A percentile compares a stretch with the other conserved stretches of the same genome.
Conservation (phyloP, 2,797 vertebrate species). For the Rachycentron canadum region DNA sequence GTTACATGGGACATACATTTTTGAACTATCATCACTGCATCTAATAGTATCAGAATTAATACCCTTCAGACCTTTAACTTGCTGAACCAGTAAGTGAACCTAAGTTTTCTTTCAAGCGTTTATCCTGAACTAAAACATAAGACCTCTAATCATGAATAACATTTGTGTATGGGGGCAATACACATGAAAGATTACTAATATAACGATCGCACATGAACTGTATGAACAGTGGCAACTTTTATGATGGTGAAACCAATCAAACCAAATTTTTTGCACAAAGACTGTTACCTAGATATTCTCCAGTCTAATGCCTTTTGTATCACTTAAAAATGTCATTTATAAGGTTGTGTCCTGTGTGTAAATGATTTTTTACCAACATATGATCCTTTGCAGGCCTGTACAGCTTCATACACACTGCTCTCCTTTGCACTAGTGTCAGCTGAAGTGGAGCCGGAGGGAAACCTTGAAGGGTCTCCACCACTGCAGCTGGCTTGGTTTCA, state of each 20-base stretch:
- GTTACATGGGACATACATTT: background rate
- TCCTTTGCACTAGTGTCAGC: slow-evolving; percentile 5
- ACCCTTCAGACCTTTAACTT: background rate
- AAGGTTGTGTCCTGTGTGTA: slow-evolving; percentile 9
- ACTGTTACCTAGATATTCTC: slow-evolving; percentile 33
- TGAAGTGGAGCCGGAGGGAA: slow-evolving; percentile 29
- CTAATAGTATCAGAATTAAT: background rate
- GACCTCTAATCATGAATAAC: background rate
- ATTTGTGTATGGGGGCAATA: slow-evolving; percentile 6
- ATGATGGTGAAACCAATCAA: slow-evolving; percentile 8
- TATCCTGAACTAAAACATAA: background rate
- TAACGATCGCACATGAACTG: background rate
- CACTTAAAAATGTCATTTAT: slow-evolving; percentile 60
- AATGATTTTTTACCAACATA: background rate
- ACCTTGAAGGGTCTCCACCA: slow-evolving; percentile 25
- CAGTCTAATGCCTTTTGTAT: slow-evolving; percentile 55
- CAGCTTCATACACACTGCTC: slow-evolving; percentile 1
- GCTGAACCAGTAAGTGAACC: slow-evolving; percentile 5
- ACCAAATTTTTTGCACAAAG: slow-evolving; percentile 42
- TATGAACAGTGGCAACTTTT: background rate
- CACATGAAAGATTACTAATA: background rate
- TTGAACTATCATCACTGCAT: background rate
- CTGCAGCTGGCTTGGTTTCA: slow-evolving; percentile 53
- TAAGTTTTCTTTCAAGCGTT: background rate
- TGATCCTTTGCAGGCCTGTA: background rate